Evolutionary conservation across 64 coral and sea anemone species (phyloP).

Genomic region (Platygyra sinensis): DNA sequence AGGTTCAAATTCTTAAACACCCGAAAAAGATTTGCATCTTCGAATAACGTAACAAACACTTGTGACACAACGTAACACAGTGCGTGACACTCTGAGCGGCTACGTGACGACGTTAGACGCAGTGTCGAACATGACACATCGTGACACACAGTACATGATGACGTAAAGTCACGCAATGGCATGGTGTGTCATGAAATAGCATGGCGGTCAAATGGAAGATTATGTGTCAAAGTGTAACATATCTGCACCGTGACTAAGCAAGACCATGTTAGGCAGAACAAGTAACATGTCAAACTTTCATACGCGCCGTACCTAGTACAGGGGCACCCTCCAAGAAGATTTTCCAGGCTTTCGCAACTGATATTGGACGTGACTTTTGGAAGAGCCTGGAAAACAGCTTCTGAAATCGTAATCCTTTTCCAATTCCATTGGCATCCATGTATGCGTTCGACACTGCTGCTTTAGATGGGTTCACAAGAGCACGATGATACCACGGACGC

Average conservation of each 20-base stretch:
- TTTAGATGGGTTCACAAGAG: constrained; percentile 91
- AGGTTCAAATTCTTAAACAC: too few species aligned
- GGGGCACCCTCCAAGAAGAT: constrained; percentile 75
- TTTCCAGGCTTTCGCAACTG: constrained; percentile 65
- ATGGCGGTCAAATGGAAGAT: too few species aligned
- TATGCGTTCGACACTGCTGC: constrained; percentile 94
- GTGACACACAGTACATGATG: background rate
- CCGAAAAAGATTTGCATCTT: too few species aligned
- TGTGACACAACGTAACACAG: background rate
- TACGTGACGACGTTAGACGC: too few species aligned
- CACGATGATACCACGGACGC: constrained; percentile 95
- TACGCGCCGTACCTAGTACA: constrained; percentile 68
- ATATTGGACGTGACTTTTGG: constrained; percentile 49
- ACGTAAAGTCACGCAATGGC: background rate
- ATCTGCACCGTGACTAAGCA: too few species aligned
- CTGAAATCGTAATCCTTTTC: constrained; percentile 91
- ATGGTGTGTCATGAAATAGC: background rate
- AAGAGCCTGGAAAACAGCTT: constrained; percentile 87
- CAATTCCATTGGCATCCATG: constrained; percentile 96
- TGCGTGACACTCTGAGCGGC: background rate
- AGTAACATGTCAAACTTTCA: background rate
- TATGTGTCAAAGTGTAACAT: background rate
- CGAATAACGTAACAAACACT: too few species aligned
- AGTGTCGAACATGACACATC: background rate
- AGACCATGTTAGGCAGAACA: too few species aligned